Base-by-base conservation (phyloP, 2,113 vertebrate genomes). In the Dryoscopus gambensis region DNA sequence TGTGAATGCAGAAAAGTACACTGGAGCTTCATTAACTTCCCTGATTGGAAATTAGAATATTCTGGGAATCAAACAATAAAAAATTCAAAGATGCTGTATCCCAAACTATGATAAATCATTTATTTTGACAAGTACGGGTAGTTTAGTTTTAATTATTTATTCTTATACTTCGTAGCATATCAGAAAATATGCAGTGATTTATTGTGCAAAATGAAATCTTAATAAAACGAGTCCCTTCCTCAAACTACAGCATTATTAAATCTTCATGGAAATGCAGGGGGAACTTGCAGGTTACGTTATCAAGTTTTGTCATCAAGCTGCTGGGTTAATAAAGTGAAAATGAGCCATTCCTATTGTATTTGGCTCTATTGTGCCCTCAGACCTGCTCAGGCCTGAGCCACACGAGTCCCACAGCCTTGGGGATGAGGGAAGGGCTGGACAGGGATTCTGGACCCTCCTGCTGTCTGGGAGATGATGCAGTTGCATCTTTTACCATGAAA, bases 161-260 rank as follows among this genome's bases (percentile, higher is more conserved):
- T 90, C 90, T 90, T 92, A 90, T 88, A 96, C 95, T 96, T 97
- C 95, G 25, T 84, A 86, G 92, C 85, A 11, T 86, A 96, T 97
- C 95, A 96, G 93, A 94, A 96, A 95, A 94, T 81, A 92, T 35
- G 85, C 93, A 77, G 79, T 95, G 95, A 96, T 93, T 94, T 94
- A 96, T 94, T 94, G 95, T 89, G 95, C 93, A 96, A 96, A 97
- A 96, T 97, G 95, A 96, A 96, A 96, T 92, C 85, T 97, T 96
- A 94, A 94, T 96, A 94, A 95, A 96, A 96, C 0, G 7, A 96
- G 85, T 60, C 85, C 93, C 88, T 92, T 83, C 88, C 80, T 53
- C 88, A 94, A 96, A 95, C 95, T 93, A 67, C 35, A 59, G 83
- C 55, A 80, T 93, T 86, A 96, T 96, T 95, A 97, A 96, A 96